Conservation (phyloP, 1,140 invertebrate species). For the Oncopeltus fasciatus region DNA sequence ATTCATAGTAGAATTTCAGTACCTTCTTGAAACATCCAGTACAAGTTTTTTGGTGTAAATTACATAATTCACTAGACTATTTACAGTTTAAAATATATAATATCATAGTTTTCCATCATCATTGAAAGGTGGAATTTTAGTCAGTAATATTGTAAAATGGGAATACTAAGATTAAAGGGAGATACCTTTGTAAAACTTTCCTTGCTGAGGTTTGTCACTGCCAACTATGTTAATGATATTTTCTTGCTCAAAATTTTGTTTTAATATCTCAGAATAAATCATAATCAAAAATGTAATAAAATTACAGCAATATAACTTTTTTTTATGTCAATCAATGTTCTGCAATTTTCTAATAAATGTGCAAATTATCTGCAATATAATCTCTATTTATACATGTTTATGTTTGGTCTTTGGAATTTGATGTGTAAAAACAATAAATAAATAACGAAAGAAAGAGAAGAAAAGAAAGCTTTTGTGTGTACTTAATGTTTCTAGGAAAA, state of each 20-base stretch:
- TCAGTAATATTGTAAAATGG: conserved; percentile 3
- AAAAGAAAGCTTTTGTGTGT: not conserved
- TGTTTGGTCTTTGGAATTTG: not conserved
- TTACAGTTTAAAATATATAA: conserved; percentile 7
- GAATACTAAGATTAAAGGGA: not conserved
- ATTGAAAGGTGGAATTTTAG: not conserved
- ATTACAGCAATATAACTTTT: not conserved
- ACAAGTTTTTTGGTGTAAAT: conserved; percentile 17
- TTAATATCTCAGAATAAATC: not conserved
- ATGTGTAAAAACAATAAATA: not conserved
- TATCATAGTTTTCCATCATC: conserved; percentile 1
- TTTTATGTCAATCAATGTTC: not conserved
- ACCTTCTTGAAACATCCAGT: conserved; percentile 12
- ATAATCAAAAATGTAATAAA: not conserved
- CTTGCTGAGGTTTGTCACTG: conserved; percentile 4
- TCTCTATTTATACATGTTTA: not conserved
- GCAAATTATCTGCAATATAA: not conserved
- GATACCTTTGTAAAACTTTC: not conserved
- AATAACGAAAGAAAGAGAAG: not conserved
- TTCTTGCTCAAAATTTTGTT: conserved; percentile 7
- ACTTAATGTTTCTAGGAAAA: not conserved
- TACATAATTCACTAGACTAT: not conserved
- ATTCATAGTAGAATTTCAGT: conserved; percentile 1
- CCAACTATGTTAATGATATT: not conserved
- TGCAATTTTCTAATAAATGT: not conserved